Evolutionary conservation across 1,140 invertebrate species (phyloP), one percentile per base, ranked within the genome.

Genomic region (Melanaphis sacchari): DNA sequence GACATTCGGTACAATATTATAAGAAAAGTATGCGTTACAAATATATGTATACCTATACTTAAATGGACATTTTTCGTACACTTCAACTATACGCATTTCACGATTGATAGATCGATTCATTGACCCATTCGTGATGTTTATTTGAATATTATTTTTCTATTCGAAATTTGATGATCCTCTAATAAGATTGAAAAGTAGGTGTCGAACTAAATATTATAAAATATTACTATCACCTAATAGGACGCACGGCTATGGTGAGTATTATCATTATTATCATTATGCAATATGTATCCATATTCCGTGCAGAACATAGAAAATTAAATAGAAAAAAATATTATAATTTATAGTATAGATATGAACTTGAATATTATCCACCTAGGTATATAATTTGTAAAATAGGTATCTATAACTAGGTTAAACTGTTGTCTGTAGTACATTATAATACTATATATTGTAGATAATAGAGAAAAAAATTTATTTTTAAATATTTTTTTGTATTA

Each of bases 101-200:
- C 26, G 54, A 59, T 59, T 31, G 22, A 59, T 59, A 24, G 22
- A 24, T 31, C 6, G 8, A 24, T 59, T 59, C 26, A 59, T 26
- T 59, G 54, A 59, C 24, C 54, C 24, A 59, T 31, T 59, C 54
- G 26, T 81, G 11, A 81, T 0, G 38, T 81, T 81, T 36, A 36
- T 81, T 36, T 81, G n/a, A 81, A 81, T 81, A 81, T 81, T 81
- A 81, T 81, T 81, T 81, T 81, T 81, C n/a, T 36, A 81, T 81
- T 81, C 31, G 15, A 36, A 81, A 36, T 36, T 21, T 36, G 24
- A 81, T 22, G 15, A 18, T 81, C n/a, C 6, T 8, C 0, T 76
- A 21, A n/a, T 76, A 36, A 31, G 31, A 76, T 18, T 3, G 1
- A 36, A 36, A 31, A 26, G 9, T 76, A 76, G n/a, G 15, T 76